Percentiles rank a stretch among this genome's conserved stretches.
phyloP scores from a whole-genome alignment of 64 coral and sea anemone genomes.

The Stichodactyla helianthus region DNA sequence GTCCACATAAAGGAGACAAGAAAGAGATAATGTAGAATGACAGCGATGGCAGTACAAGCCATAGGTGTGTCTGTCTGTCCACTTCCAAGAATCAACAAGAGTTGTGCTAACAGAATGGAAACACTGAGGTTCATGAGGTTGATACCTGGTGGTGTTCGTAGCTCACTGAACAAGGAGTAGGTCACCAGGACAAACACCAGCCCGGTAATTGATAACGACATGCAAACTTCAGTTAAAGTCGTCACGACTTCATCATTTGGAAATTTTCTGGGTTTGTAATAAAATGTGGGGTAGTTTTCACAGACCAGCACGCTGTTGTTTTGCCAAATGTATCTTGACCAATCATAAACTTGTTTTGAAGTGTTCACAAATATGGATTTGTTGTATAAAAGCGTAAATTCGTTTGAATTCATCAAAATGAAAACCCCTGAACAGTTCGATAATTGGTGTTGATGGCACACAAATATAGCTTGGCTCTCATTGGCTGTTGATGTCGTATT shows the following conservation, averaged over 20 bases:
- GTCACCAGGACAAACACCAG: too few relatives aligned
- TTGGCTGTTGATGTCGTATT: not conserved
- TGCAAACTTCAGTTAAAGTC: too few relatives aligned
- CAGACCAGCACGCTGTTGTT: not conserved
- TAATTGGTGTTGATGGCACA: not conserved
- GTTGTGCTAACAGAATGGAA: too few relatives aligned
- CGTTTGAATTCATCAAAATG: not conserved
- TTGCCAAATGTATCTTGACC: not conserved
- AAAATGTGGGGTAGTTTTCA: not conserved
- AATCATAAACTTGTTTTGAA: not conserved
- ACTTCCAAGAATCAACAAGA: too few relatives aligned
- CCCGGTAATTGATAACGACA: too few relatives aligned
- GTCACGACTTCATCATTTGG: not conserved
- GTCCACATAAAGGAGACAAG: too few relatives aligned
- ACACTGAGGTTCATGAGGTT: too few relatives aligned
- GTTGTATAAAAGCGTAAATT: not conserved
- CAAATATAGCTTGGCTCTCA: conserved; percentile 3
- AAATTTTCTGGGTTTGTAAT: not conserved
- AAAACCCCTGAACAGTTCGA: not conserved
- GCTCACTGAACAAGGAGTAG: too few relatives aligned
- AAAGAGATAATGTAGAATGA: too few relatives aligned
- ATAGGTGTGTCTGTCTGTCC: too few relatives aligned
- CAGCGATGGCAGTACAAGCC: too few relatives aligned
- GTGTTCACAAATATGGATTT: conserved; percentile 14
- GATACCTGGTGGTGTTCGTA: too few relatives aligned